Percentiles rank a stretch among this genome's conserved stretches.
These are phyloP conservation scores for Scolopax bukidnonensis DNA, from an alignment of 2,797 vertebrate genomes.

Conservation along the genomic window DNA sequence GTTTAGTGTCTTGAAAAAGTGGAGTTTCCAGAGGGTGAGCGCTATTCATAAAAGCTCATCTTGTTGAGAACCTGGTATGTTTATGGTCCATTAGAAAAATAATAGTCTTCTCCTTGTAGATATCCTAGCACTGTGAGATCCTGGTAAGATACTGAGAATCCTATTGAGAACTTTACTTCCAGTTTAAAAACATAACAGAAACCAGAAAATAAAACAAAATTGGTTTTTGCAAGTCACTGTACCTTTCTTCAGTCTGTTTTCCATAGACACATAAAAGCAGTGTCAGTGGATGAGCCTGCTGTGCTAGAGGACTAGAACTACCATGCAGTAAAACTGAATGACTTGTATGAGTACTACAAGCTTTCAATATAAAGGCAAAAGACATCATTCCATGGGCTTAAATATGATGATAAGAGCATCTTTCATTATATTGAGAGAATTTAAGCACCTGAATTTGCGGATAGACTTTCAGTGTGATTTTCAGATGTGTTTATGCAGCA, in stretches of 20 bases:
- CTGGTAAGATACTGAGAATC: not conserved
- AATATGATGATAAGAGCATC: not conserved
- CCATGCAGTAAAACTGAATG: not conserved
- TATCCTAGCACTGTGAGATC: not conserved
- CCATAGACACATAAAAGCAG: not conserved
- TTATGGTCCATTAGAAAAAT: not conserved
- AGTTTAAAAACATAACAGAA: not conserved
- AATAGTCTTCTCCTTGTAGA: not conserved
- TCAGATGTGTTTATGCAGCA: not conserved
- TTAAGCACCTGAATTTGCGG: not conserved
- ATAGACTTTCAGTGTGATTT: not conserved
- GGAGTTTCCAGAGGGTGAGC: not conserved
- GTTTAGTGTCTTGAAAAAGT: not conserved
- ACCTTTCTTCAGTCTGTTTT: not conserved
- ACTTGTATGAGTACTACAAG: not conserved
- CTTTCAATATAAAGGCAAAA: not conserved
- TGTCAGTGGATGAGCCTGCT: not conserved
- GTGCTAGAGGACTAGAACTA: not conserved
- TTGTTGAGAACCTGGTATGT: not conserved
- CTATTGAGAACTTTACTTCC: not conserved
- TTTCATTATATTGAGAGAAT: not conserved
- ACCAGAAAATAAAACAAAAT: not conserved
- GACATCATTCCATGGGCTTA: not conserved
- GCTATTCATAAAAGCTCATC: not conserved
- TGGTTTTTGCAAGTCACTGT: not conserved